Evolutionary conservation across 2,888 invertebrate genomes (phyloP).

Genomic region (Folsomia candida): DNA sequence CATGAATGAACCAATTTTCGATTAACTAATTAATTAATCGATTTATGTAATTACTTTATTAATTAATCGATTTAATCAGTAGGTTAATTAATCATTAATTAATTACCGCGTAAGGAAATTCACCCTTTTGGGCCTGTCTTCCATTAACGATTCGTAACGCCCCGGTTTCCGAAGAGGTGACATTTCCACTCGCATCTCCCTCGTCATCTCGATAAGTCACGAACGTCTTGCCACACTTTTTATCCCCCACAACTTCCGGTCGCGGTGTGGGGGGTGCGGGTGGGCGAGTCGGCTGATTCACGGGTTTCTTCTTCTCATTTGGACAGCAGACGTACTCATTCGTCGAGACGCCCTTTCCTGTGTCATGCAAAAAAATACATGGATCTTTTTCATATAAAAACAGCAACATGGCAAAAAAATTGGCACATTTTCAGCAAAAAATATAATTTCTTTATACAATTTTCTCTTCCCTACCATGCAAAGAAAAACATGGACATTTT

Average conservation of each 20-base stretch:
- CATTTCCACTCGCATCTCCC: not conserved
- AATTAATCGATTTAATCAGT: too few species aligned
- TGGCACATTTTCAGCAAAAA: too few species aligned
- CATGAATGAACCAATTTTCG: slow-evolving; percentile 17
- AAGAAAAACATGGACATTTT: too few species aligned
- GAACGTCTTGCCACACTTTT: not conserved
- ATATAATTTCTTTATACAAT: too few species aligned
- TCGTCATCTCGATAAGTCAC: not conserved
- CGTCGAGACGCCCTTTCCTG: not conserved
- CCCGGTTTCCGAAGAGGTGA: not conserved
- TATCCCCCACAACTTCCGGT: slow-evolving; percentile 2
- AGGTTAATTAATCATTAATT: not conserved
- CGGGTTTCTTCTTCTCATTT: slow-evolving; percentile 5
- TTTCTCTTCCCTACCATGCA: too few species aligned
- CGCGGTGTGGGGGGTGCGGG: not conserved
- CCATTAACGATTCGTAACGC: slow-evolving; percentile 73
- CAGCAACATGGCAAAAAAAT: too few species aligned
- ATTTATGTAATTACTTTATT: too few species aligned
- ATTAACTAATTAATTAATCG: too few species aligned
- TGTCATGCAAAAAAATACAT: too few species aligned
- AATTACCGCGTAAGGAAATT: slow-evolving; percentile 71
- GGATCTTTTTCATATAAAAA: too few species aligned
- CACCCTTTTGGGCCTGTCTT: slow-evolving; percentile 72
- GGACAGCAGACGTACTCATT: slow-evolving; percentile 27
- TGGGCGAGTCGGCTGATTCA: slow-evolving; percentile 4